Percentiles rank a stretch among this genome's conserved stretches.
phyloP scores from a whole-genome alignment of 2,797 vertebrate species.

The Schizopygopsis malacanthus region DNA sequence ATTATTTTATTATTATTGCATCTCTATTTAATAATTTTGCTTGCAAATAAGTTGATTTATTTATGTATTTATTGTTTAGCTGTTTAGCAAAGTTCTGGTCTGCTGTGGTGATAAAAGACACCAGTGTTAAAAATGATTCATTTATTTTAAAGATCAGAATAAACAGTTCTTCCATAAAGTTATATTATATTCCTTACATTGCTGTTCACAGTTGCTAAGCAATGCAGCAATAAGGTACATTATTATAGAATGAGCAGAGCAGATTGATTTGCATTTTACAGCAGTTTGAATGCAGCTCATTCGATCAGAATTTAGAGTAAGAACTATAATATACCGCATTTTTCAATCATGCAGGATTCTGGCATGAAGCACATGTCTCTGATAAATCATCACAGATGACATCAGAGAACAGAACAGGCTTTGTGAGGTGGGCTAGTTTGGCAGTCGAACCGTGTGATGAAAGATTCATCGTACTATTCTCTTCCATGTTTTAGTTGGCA shows the following conservation, averaged over 20 bases:
- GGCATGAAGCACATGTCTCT: background rate
- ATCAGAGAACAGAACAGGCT: conserved; percentile 48
- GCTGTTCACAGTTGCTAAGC: background rate
- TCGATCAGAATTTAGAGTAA: background rate
- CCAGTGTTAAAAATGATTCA: background rate
- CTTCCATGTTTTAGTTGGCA: conserved; percentile 30
- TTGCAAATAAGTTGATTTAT: too few species aligned
- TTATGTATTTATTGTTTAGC: too few species aligned
- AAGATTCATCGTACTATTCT: conserved; percentile 63
- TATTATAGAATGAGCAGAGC: background rate
- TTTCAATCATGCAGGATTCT: background rate
- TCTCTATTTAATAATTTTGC: too few species aligned
- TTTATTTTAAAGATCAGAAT: background rate
- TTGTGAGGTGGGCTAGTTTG: conserved; percentile 52
- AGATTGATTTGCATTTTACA: background rate
- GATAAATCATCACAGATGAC: conserved; percentile 38
- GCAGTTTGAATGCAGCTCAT: background rate
- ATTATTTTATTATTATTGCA: too few species aligned
- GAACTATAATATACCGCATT: background rate
- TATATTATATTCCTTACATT: background rate
- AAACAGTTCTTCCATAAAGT: background rate
- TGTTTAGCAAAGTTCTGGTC: too few species aligned
- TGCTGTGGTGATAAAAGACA: background rate
- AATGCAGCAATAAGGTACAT: background rate
- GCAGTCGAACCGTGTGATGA: conserved; percentile 50